Evolutionary conservation across 2,113 vertebrate species (phyloP), one percentile per base, ranked within the genome.

Genomic region (Sphyrna mokarran): DNA sequence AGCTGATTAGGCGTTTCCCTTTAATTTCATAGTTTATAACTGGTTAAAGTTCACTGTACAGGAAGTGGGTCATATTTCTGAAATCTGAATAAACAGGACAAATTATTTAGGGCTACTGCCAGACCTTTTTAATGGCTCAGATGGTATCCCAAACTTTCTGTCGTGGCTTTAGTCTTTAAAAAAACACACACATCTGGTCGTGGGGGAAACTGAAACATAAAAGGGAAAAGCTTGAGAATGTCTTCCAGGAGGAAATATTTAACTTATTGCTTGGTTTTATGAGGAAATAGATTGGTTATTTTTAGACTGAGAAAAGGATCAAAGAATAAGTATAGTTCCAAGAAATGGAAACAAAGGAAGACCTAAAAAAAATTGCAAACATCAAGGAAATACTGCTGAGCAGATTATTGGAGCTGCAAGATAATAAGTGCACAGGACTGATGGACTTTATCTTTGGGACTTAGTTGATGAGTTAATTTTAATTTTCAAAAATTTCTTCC

Each of bases 181-280:
- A 97, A 97, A 97, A n/a, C 29, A 96, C 97, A 97, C 97, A 98
- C 98, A 98, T 98, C 98, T 98, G 98, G 97, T 96, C 96, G 96
- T 97, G 96, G 96, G 96, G 96, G 95, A 96, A 63, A 96, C 96
- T 96, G 96, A 96, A 97, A 97, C 96, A 97, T 96, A 80, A 95
- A 96, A 96, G 97, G 96, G 97, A 96, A 91, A 96, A 97, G 96
- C 96, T 96, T 96, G 96, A 97, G 96, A 97, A 97, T 97, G 98
- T 97, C 97, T 97, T 97, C 96, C 96, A 97, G 97, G 97, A 98
- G 97, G 97, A 98, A 98, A 98, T 97, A 96, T 97, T 98, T 98
- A 98, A 96, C 96, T 97, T 97, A 97, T 98, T 98, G 97, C 97
- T 96, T 98, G 96, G 96, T 96, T 97, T 96, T 96, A 72, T 94